Evolutionary conservation across 2,888 invertebrate species (phyloP).

Genomic region (Alcis repandata): DNA sequence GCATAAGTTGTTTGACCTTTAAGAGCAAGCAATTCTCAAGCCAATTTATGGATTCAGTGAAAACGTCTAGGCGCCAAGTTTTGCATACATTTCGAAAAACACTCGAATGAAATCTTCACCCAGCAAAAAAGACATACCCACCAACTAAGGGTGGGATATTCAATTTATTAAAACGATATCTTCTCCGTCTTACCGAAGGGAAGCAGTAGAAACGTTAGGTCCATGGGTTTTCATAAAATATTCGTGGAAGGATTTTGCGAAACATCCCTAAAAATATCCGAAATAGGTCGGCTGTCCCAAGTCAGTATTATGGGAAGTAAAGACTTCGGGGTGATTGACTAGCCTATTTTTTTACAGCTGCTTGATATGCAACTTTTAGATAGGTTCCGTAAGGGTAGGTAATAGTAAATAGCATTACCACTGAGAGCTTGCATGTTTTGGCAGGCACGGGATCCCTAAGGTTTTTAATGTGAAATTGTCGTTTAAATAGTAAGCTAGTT

Average conservation of each 20-base stretch:
- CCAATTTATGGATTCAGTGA: slow-evolving; percentile 24
- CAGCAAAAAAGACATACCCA: slow-evolving; percentile 3
- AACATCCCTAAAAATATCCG: slow-evolving; percentile 32
- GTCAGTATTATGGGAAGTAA: slow-evolving; percentile 12
- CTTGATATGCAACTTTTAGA: slow-evolving; percentile 1
- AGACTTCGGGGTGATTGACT: slow-evolving; percentile 13
- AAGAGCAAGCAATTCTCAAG: slow-evolving; percentile 23
- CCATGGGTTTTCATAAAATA: slow-evolving; percentile 37
- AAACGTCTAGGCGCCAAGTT: slow-evolving; percentile 17
- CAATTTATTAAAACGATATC: slow-evolving; percentile 37
- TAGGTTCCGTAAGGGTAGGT: background rate
- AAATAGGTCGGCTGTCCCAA: slow-evolving; percentile 21
- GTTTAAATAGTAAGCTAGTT: no score
- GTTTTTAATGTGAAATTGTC: no score
- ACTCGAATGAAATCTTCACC: slow-evolving; percentile 7
- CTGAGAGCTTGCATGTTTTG: background rate
- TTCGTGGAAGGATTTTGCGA: slow-evolving; percentile 33
- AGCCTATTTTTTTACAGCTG: background rate
- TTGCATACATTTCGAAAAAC: slow-evolving; percentile 28
- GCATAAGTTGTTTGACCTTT: slow-evolving; percentile 41
- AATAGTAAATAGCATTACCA: no score
- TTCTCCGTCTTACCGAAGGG: slow-evolving; percentile 22
- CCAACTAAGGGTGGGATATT: slow-evolving; percentile 23
- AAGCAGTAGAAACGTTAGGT: slow-evolving; percentile 28
- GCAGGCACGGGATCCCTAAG: no score